Evolutionary conservation across 2,797 vertebrate species (phyloP).

Genomic region (Acanthurus tractus): DNA sequence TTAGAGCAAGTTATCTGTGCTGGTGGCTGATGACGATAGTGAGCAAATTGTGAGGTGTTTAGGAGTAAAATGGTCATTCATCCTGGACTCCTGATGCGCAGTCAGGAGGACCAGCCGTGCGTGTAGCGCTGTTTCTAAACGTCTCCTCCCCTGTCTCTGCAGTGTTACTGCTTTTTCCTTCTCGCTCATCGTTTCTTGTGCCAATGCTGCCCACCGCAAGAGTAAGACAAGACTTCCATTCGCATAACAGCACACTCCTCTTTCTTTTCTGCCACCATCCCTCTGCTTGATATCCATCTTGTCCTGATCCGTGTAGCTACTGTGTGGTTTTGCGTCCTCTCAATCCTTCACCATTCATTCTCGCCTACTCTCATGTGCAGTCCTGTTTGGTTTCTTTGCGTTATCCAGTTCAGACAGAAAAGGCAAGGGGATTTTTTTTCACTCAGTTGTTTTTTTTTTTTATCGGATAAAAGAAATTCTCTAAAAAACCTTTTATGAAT

Average conservation of each 20-base stretch:
- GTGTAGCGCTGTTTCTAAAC: slow-evolving; percentile 70
- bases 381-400: slow-evolving; percentile 63
- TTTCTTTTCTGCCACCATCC: slow-evolving; percentile 62
- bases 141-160: slow-evolving; percentile 85
- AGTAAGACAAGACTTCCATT: slow-evolving; percentile 75
- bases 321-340: slow-evolving; percentile 66
- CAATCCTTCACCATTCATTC: slow-evolving; percentile 71
- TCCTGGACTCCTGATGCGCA: slow-evolving; percentile 79
- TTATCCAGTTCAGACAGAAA: slow-evolving; percentile 58
- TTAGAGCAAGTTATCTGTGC: slow-evolving; percentile 16
- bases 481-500: slow-evolving; percentile 14
- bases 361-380: slow-evolving; percentile 79
- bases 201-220: slow-evolving; percentile 74
- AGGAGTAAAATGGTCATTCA: slow-evolving; percentile 56
- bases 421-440: slow-evolving; percentile 7
- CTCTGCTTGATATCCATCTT: slow-evolving; percentile 72
- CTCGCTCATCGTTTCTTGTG: slow-evolving; percentile 70
- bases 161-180: slow-evolving; percentile 74
- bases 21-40: slow-evolving; percentile 15
- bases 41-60: slow-evolving; percentile 41
- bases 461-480: slow-evolving; percentile 15
- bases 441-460: slow-evolving; percentile 23
- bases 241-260: slow-evolving; percentile 65
- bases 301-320: slow-evolving; percentile 62
- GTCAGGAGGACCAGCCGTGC: slow-evolving; percentile 75